Evolutionary conservation across 2,888 invertebrate species (phyloP).

Genomic region (Drosophila buzzatii): DNA sequence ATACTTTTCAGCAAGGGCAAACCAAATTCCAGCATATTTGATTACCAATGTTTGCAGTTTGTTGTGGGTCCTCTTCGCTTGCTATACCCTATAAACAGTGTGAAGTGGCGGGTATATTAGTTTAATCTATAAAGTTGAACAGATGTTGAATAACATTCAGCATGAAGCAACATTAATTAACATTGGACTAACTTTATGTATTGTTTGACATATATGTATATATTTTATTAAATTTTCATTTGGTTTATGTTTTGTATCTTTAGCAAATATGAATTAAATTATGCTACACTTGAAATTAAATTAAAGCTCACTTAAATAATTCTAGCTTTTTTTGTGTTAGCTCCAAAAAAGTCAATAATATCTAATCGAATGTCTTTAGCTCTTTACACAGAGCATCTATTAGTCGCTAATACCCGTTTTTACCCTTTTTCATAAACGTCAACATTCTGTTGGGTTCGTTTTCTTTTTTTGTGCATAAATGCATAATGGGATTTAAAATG

Average conservation of each 20-base stretch:
- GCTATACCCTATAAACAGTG: neutral
- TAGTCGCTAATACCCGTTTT: neutral
- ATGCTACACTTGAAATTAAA: neutral
- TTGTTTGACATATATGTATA: too few relatives aligned
- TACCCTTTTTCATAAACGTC: neutral
- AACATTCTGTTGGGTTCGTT: constrained; percentile 9
- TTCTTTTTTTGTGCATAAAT: constrained; percentile 66
- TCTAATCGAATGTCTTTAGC: neutral
- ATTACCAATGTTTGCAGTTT: constrained; percentile 28
- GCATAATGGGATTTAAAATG: constrained; percentile 73
- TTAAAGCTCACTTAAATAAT: too few relatives aligned
- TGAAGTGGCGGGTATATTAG: neutral
- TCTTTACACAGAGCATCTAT: neutral
- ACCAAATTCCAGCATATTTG: constrained; percentile 31
- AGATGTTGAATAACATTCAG: neutral
- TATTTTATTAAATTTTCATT: too few relatives aligned
- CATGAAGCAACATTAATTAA: too few relatives aligned
- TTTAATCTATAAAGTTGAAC: neutral
- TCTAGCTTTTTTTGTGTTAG: too few relatives aligned
- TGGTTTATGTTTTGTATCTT: neutral
- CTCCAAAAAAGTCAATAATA: neutral
- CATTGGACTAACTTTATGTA: too few relatives aligned
- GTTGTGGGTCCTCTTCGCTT: constrained; percentile 10
- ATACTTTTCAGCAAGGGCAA: constrained; percentile 2
- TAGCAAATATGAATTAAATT: neutral